Percentiles rank a stretch among this genome's conserved stretches.
phyloP scores from a whole-genome alignment of 2,113 vertebrate genomes.

The Camelus dromedarius region DNA sequence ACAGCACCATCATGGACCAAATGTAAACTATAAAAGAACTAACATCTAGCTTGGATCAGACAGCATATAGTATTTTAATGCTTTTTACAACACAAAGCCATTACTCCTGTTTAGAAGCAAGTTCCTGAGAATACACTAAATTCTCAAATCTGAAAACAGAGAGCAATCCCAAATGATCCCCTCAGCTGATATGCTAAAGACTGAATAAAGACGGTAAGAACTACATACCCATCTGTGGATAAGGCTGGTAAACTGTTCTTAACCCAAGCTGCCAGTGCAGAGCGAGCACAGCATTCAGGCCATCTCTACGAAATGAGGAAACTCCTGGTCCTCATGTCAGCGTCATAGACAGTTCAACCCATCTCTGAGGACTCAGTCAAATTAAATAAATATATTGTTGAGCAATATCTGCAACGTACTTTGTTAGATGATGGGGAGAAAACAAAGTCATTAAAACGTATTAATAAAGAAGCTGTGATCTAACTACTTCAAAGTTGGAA shows the following conservation, averaged over 20 bases:
- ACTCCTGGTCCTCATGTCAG: background rate
- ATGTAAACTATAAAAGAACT: background rate
- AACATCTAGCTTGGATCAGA: background rate
- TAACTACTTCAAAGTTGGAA: constrained; percentile 78
- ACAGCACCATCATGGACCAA: background rate
- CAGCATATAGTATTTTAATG: background rate
- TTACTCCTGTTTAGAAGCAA: constrained; percentile 30
- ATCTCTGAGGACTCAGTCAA: constrained; percentile 47
- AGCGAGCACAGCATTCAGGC: background rate
- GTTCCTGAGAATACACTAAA: background rate
- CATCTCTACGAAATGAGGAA: background rate
- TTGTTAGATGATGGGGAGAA: constrained; percentile 65
- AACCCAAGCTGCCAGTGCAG: background rate
- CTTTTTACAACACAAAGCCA: background rate
- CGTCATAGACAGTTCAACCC: constrained; percentile 12
- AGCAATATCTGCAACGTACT: constrained; percentile 63
- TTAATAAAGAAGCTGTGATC: constrained; percentile 76
- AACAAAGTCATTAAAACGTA: constrained; percentile 83
- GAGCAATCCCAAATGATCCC: background rate
- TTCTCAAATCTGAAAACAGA: background rate
- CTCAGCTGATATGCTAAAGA: background rate
- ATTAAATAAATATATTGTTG: constrained; percentile 72
- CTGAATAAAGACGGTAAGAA: background rate
- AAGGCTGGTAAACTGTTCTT: background rate
- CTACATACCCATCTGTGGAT: constrained; percentile 14